These are phyloP conservation scores for Miichthys miiuy DNA, from an alignment of 2,797 vertebrate species.

Conservation along the genomic window DNA sequence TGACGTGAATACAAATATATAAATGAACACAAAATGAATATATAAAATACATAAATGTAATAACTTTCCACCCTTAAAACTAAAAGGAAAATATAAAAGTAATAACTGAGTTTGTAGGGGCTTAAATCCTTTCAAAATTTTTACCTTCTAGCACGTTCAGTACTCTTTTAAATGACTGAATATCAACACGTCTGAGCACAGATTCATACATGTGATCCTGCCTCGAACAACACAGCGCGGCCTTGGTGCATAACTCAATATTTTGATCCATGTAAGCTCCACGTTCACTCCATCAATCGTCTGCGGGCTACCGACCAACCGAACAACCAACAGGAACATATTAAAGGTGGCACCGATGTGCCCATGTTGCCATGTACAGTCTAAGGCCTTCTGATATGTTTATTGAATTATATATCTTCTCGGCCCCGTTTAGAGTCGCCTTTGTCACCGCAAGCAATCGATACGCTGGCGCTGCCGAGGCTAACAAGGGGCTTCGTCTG, in stretches of 20 bases:
- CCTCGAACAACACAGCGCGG: background rate
- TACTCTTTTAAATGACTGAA: background rate
- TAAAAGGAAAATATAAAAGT: background rate
- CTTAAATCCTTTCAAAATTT: background rate
- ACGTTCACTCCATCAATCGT: slow-evolving; percentile 40
- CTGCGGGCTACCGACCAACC: background rate
- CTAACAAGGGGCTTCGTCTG: slow-evolving; percentile 78
- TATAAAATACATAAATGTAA: background rate
- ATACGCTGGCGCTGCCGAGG: slow-evolving; percentile 74
- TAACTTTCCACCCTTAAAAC: background rate
- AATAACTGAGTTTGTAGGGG: background rate
- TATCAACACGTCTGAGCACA: background rate
- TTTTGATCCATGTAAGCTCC: slow-evolving; percentile 23
- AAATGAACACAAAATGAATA: too few species aligned
- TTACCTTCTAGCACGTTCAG: background rate
- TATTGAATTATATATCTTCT: slow-evolving; percentile 79
- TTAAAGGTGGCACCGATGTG: slow-evolving; percentile 53
- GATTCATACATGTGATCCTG: slow-evolving; percentile 10
- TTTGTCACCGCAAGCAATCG: slow-evolving; percentile 76
- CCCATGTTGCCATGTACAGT: slow-evolving; percentile 60
- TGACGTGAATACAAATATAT: too few species aligned
- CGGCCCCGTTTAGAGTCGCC: slow-evolving; percentile 64
- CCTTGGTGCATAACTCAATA: slow-evolving; percentile 24
- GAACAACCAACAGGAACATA: slow-evolving; percentile 26
- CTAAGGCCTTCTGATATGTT: slow-evolving; percentile 68